Percentiles rank a stretch among this genome's conserved stretches.
Conservation (phyloP, 2,113 vertebrate species). For the Opisthocomus hoazin region DNA sequence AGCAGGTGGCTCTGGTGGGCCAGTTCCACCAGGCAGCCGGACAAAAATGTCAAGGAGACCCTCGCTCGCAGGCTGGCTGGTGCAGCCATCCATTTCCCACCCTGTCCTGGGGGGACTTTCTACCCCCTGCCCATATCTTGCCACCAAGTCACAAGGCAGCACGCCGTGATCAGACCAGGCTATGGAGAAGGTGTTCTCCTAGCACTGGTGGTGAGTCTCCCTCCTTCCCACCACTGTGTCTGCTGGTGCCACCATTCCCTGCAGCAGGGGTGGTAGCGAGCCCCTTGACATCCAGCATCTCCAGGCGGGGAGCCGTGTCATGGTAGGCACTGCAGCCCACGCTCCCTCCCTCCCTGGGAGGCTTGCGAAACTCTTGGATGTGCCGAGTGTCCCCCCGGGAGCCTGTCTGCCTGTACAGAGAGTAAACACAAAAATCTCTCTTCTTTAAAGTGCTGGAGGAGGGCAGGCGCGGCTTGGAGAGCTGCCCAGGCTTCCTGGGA, state of each 20-base stretch:
- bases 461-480: neutral
- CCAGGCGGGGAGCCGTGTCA: neutral
- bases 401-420: neutral
- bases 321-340: neutral
- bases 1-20: neutral
- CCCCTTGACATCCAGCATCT: neutral
- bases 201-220: neutral
- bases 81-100: neutral
- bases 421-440: neutral
- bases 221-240: too few relatives aligned
- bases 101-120: neutral
- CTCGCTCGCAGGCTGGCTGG: neutral
- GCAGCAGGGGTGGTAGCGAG: neutral
- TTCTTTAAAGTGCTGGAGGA: too few relatives aligned
- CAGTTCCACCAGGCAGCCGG: neutral
- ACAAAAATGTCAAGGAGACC: neutral
- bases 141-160: neutral
- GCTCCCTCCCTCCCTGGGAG: neutral
- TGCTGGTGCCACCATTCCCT: neutral
- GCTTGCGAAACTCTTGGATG: neutral
- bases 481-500: neutral
- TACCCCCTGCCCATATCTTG: neutral
- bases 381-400: neutral
- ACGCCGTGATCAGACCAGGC: rapidly evolving
- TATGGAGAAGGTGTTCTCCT: neutral